Conservation (phyloP, 2,113 vertebrate genomes). For the Pipra filicauda region DNA sequence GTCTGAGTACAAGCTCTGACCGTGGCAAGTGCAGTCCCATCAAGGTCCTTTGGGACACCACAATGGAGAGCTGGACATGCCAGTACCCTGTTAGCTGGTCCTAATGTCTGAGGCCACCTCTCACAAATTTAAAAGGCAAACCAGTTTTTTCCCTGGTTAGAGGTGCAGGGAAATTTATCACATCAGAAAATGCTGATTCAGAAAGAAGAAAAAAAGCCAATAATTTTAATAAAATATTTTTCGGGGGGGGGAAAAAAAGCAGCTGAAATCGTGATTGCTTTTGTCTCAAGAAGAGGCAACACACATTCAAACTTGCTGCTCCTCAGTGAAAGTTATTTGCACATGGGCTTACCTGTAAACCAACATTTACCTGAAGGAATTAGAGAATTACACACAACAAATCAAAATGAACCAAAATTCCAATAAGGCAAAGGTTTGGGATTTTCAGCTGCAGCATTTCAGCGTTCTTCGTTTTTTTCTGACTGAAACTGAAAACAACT, state of each 20-base stretch:
- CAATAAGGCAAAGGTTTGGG: background rate
- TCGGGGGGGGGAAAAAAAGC: fast-evolving
- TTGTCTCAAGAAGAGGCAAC: background rate
- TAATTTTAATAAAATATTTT: background rate
- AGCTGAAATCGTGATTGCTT: background rate
- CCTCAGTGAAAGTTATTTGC: background rate
- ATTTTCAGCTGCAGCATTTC: background rate
- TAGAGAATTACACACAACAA: background rate
- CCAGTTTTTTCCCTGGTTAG: background rate
- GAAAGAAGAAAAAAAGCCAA: fast-evolving
- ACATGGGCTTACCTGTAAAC: background rate
- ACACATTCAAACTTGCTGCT: background rate
- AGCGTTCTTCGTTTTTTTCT: background rate
- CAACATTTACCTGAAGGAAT: background rate
- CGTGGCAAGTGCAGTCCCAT: background rate
- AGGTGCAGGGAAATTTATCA: background rate
- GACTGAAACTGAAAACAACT: background rate
- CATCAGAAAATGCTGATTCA: background rate
- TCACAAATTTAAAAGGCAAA: background rate
- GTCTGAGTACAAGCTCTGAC: background rate
- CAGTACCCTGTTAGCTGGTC: too few species aligned
- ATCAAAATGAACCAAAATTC: background rate
- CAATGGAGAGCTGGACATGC: background rate
- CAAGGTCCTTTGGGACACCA: fast-evolving
- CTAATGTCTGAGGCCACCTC: background rate